Percentiles rank a stretch among this genome's conserved stretches.
Conservation (phyloP, 1,140 invertebrate genomes). For the Thaumatotibia leucotreta region DNA sequence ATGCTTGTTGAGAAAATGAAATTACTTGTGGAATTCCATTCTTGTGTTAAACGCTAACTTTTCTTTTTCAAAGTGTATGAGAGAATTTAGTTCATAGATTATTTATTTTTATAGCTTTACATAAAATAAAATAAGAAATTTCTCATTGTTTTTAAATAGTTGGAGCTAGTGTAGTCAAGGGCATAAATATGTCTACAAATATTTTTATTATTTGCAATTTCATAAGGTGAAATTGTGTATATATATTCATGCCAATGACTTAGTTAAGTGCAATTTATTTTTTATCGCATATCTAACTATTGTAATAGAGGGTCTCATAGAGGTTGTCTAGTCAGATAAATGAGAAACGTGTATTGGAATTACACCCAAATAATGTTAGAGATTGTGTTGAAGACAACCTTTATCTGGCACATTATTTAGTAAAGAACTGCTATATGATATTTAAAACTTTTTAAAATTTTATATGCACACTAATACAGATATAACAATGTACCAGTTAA, state of each 20-base stretch:
- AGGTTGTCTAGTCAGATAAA: no score
- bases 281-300: background rate
- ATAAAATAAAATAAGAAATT: background rate
- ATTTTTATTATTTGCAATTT: no score
- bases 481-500: background rate
- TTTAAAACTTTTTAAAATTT: background rate
- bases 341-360: no score
- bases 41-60: background rate
- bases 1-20: conserved; percentile 14
- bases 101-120: conserved; percentile 13
- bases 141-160: background rate
- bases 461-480: background rate
- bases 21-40: conserved; percentile 21
- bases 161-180: no score
- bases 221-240: no score
- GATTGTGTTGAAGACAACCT: no score
- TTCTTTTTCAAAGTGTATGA: background rate
- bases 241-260: no score
- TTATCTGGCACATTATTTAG: no score
- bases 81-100: conserved; percentile 3
- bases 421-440: no score
- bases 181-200: no score
- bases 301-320: no score
- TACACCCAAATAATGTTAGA: no score
- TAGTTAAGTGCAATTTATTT: background rate